Evolutionary conservation across 2,797 vertebrate genomes (phyloP), one percentile per base, ranked within the genome.

Genomic region (Champsocephalus esox): DNA sequence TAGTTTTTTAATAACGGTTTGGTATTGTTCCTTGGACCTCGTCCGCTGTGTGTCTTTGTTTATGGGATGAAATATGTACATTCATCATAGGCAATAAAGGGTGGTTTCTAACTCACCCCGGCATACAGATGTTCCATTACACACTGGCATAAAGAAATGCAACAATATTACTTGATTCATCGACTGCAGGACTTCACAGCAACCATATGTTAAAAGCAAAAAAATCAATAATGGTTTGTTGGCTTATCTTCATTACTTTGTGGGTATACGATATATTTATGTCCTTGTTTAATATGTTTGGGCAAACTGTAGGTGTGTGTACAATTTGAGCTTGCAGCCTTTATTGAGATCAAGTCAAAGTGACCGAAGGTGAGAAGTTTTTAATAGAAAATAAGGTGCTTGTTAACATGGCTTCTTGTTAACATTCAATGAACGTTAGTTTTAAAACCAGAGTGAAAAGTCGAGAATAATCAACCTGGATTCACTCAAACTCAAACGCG

Each of bases 401-500:
- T 81, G 64, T 66, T 60, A 74, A 73, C 62, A 48, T 5, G 19
- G 51, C 59, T 73, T 67, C 64, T 73, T 21, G 32, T 66, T 80
- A 67, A 74, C 34, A 62, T 70, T 77, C 65, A 64, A 76, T 61
- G 82, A 28, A 73, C 62, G 43, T 14, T 56, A 51, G 69, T 77
- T 80, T 86, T 82, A 9, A 44, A 32, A 76, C 28, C 46, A 61
- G 71, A 71, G 77, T 56, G 6, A 78, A 73, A 84, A 81, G 55
- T 24, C 2, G 32, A 72, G 71, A 62, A 66, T 63, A 73, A 84
- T 89, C 65, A 84, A 59, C 4, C 14, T 64, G 41, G 44, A 17
- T n/a, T 38, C 59, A 64, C 32, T 44, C 58, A 38, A 19, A 24
- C 24, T 44, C 58, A 38, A 19, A 24, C 24, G 34, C 19, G 16